Evolutionary conservation across 2,113 vertebrate genomes (phyloP), one percentile per base, ranked within the genome.

Genomic region (Eclectus roratus): DNA sequence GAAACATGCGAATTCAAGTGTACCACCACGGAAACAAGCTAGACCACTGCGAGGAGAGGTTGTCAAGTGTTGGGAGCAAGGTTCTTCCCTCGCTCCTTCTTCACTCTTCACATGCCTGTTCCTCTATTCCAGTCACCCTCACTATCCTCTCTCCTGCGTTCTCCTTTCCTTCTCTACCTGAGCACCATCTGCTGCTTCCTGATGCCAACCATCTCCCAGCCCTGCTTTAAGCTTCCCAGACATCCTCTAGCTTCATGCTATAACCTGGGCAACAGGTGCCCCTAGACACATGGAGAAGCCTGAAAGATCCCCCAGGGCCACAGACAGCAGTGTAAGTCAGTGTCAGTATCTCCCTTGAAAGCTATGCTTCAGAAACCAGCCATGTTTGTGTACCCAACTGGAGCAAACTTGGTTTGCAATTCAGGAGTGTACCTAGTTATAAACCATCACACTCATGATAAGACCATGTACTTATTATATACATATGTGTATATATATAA

Each of bases 201-300:
- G 17, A 13, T 8, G 46, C 17, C 13, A 3, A 56, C 35, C 17
- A 6, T 35, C 43, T 41, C 53, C 35, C 66, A 58, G 66, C 11
- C 52, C 25, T 2, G 11, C 37, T 6, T 27, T 14, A 20, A 15
- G 28, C 46, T 53, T 50, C 43, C 23, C 64, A 66, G 64, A 6
- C 6, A 33, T 14, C 33, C 33, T 44, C 43, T 31, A 11, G 20
- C 28, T 20, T n/a, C 10, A n/a, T 0, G 0, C 7, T 31, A 1
- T 7, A 17, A 13, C 10, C 23, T n/a, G 31, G n/a, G 70, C 4
- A 37, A 19, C n/a, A 14, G 41, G 9, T 39, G 23, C 24, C 21
- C 61, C 41, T 72, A 25, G 53, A 29, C 2, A 14, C 0, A 3
- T 12, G 20, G n/a, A 60, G 31, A 53, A 9, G 18, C n/a, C 31